A percentile compares a stretch with the other conserved stretches of the same genome.
Evolutionary conservation across 2,888 invertebrate species (phyloP).

Genomic region (Pristionchus entomophagus): DNA sequence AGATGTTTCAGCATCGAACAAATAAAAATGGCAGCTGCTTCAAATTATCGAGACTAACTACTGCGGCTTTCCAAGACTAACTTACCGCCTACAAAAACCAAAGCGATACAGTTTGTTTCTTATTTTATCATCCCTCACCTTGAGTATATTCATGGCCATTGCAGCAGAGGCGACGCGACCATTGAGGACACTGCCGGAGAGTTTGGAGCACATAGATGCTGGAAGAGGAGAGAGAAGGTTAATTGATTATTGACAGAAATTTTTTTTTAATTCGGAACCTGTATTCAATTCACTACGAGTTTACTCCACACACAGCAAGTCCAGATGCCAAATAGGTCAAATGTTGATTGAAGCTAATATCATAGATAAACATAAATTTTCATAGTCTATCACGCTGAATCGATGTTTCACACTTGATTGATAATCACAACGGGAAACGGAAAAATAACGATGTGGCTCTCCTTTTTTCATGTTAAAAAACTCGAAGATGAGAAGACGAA

Average conservation of each 20-base stretch:
- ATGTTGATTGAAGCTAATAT: not conserved
- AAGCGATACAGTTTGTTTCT: too few relatives aligned
- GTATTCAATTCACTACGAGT: too few relatives aligned
- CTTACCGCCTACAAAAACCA: too few relatives aligned
- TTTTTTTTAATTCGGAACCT: not conserved
- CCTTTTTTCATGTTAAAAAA: not conserved
- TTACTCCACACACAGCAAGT: too few relatives aligned
- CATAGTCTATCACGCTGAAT: too few relatives aligned
- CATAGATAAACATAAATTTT: too few relatives aligned
- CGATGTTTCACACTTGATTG: too few relatives aligned
- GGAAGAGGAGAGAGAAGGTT: slow-evolving; percentile 40
- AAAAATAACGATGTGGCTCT: not conserved
- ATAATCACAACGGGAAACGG: not conserved
- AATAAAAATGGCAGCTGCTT: slow-evolving; percentile 8
- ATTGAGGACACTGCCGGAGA: slow-evolving; percentile 61
- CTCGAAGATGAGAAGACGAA: too few relatives aligned
- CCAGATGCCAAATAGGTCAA: too few relatives aligned
- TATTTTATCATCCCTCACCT: slow-evolving; percentile 23
- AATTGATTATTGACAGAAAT: not conserved
- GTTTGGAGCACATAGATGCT: slow-evolving; percentile 62
- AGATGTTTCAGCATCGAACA: too few relatives aligned
- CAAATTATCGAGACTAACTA: too few relatives aligned
- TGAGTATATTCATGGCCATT: slow-evolving; percentile 73
- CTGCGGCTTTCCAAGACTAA: too few relatives aligned
- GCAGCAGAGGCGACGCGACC: slow-evolving; percentile 70